Evolutionary conservation across 2,888 invertebrate species (phyloP), one percentile per base, ranked within the genome.

Genomic region (Tinea trinotella): DNA sequence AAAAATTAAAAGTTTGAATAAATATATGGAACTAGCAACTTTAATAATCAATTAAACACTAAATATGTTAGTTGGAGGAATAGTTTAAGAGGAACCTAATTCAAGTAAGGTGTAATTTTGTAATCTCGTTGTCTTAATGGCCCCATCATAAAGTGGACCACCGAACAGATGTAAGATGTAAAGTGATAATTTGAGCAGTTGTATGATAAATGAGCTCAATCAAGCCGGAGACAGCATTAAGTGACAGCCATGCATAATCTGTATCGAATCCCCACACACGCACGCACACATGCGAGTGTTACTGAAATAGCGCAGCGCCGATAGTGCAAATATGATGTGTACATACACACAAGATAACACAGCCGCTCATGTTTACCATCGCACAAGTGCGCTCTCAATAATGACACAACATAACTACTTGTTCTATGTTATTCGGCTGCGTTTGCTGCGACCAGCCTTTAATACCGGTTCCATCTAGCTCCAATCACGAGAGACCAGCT

Each of bases 251-350:
- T 4, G 7, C 36, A 55, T 61, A 57, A 53, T 55, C 52, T 44
- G 56, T 57, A 53, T 56, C 57, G 58, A 56, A 20, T 48, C 60
- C 68, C 60, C 58, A 58, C 59, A 71, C 62, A 60, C 62, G 58
- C 59, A 59, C 60, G 59, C 73, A 60, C 73, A 73, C 68, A 71
- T 71, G 57, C 48, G 55, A 40, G 66, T n/a, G n/a, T n/a, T n/a
- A 74, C 75, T 58, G 71, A 84, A 84, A 84, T 84, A 84, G 82
- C 71, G 70, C 62, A n/a, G n/a, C 73, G 67, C 68, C 77, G 82
- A 83, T 83, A 84, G 78, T 80, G 77, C 81, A 75, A 80, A 50
- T 24, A 50, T 12, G 24, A 13, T 24, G 50, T 24, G 50, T 65
- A 70, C 65, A 74, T 76, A 76, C 2, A 40, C 2, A 46, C 18